Evolutionary conservation across 2,113 vertebrate species (phyloP).

Genomic region (Haemorhous mexicanus): DNA sequence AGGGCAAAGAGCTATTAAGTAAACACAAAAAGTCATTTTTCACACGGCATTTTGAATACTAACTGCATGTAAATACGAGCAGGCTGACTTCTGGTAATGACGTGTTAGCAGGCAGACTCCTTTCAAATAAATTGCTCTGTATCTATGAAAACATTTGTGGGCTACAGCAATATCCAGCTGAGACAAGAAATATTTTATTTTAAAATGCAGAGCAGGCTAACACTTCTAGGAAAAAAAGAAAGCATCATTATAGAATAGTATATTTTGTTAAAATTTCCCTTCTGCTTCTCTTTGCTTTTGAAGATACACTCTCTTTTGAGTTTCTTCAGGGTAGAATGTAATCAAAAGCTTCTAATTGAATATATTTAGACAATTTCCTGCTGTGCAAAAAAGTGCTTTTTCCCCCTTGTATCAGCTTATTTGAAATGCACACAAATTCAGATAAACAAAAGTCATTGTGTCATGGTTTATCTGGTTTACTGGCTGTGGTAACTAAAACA

Average conservation of each 20-base stretch:
- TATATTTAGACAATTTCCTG: conserved; percentile 70
- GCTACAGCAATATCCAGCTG: conserved; percentile 52
- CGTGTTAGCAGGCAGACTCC: conserved; percentile 6
- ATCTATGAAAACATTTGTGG: conserved; percentile 44
- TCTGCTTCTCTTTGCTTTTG: conserved; percentile 63
- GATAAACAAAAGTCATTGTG: conserved; percentile 59
- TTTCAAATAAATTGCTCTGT: conserved; percentile 27
- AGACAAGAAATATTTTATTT: conserved; percentile 54
- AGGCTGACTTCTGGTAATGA: conserved; percentile 23
- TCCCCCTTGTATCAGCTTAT: conserved; percentile 57
- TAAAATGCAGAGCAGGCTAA: conserved; percentile 58
- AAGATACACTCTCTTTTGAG: conserved; percentile 52
- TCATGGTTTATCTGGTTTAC: conserved; percentile 54
- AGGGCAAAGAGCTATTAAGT: conserved; percentile 38
- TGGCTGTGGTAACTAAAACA: conserved; percentile 14
- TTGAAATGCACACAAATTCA: conserved; percentile 54
- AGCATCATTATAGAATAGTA: background rate
- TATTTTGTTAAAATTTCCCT: conserved; percentile 64
- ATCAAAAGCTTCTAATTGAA: conserved; percentile 77
- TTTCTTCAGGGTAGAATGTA: conserved; percentile 72
- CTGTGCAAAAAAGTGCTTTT: conserved; percentile 65
- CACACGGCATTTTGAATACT: conserved; percentile 29
- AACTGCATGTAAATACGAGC: conserved; percentile 53
- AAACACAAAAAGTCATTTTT: conserved; percentile 40
- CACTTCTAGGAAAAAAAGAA: background rate